Evolutionary conservation across 2,888 invertebrate species (phyloP).

Genomic region (Ophioninae sp.): DNA sequence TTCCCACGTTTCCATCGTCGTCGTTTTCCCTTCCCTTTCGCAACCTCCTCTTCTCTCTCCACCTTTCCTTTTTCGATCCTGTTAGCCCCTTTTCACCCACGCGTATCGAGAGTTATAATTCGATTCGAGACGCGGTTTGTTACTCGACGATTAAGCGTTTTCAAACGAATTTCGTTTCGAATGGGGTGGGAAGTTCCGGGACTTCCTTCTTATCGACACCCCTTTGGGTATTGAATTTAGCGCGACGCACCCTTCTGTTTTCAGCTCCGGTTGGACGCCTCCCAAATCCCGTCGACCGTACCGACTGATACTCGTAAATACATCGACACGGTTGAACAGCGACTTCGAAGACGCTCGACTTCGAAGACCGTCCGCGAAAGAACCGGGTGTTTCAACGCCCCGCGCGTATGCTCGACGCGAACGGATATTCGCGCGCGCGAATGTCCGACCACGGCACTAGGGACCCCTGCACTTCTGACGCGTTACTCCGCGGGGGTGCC

Average conservation of each 20-base stretch:
- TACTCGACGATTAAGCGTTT: slow-evolving; percentile 45
- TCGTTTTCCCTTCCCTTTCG: background rate
- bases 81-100: background rate
- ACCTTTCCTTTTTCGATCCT: background rate
- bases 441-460: slow-evolving; percentile 45
- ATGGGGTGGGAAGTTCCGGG: slow-evolving; percentile 16
- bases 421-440: too few relatives aligned
- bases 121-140: slow-evolving; percentile 44
- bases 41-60: background rate
- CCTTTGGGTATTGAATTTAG: slow-evolving; percentile 27
- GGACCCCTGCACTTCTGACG: slow-evolving; percentile 30
- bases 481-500: slow-evolving; percentile 49
- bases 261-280: slow-evolving; percentile 33
- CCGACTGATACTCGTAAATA: background rate
- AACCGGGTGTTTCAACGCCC: too few relatives aligned
- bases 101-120: slow-evolving; percentile 30
- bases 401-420: too few relatives aligned
- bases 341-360: background rate
- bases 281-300: slow-evolving; percentile 23
- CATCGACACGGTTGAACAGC: background rate
- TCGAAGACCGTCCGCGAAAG: background rate
- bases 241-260: slow-evolving; percentile 58
- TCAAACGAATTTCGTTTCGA: slow-evolving; percentile 47
- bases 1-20: slow-evolving; percentile 10
- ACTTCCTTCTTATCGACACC: slow-evolving; percentile 41